phyloP scores from a whole-genome alignment of 2,888 invertebrate genomes.

The Sinopyrophorus schimmeli region DNA sequence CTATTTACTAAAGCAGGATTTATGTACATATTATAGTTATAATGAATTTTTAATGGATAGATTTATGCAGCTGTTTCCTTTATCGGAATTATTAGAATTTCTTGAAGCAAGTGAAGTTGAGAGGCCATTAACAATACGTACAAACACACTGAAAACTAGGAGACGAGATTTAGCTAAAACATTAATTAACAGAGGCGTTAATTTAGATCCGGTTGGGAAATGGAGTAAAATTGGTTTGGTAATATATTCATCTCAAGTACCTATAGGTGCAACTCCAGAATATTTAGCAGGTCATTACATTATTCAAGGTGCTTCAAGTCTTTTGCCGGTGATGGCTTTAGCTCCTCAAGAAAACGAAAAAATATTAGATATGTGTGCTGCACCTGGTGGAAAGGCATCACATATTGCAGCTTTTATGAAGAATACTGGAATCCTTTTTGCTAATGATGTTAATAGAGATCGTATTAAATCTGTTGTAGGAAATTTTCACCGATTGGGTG shows the following conservation, averaged over 20 bases:
- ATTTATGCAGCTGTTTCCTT: constrained; percentile 86
- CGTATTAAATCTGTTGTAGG: constrained; percentile 91
- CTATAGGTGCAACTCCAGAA: constrained; percentile 97
- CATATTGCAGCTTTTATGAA: constrained; percentile 98
- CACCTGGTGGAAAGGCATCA: constrained; percentile 98
- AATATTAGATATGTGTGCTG: constrained; percentile 95
- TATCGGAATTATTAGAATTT: constrained; percentile 87
- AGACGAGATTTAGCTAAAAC: constrained; percentile 92
- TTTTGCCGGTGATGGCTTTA: constrained; percentile 96
- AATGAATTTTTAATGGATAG: constrained; percentile 94
- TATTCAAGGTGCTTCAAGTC: constrained; percentile 94
- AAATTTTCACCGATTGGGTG: constrained; percentile 94
- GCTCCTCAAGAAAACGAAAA: constrained; percentile 95
- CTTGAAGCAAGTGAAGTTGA: constrained; percentile 95
- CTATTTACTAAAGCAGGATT: constrained; percentile 76
- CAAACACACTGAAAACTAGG: constrained; percentile 92
- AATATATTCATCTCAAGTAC: constrained; percentile 93
- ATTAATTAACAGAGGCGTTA: constrained; percentile 94
- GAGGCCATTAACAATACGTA: constrained; percentile 92
- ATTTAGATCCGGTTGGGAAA: constrained; percentile 96
- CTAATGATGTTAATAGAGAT: constrained; percentile 92
- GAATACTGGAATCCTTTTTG: constrained; percentile 94
- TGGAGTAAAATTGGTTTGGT: constrained; percentile 99
- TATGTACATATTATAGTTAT: constrained; percentile 95
- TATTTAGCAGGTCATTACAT: constrained; percentile 98